Evolutionary conservation across 2,888 invertebrate species (phyloP).

Genomic region (Tinea trinotella): DNA sequence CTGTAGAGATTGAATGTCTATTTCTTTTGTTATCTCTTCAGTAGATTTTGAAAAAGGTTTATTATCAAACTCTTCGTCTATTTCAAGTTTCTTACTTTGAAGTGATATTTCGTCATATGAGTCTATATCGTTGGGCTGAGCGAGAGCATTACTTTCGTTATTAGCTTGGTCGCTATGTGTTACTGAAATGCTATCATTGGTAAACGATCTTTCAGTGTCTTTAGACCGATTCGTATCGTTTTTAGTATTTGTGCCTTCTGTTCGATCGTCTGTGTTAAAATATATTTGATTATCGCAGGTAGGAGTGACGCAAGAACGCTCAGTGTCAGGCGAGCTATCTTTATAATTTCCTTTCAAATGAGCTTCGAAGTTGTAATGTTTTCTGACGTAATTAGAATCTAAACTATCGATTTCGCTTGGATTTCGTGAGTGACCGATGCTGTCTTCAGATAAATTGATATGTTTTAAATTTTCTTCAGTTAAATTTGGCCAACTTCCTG

Average conservation of each 20-base stretch:
- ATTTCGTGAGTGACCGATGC: constrained; percentile 61
- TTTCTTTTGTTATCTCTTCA: constrained; percentile 32
- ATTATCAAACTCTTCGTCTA: constrained; percentile 27
- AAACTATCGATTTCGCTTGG: constrained; percentile 72
- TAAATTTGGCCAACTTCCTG: constrained; percentile 64
- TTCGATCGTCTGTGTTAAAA: constrained; percentile 51
- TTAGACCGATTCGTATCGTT: constrained; percentile 26
- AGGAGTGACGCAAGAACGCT: constrained; percentile 47
- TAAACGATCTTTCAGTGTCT: constrained; percentile 59
- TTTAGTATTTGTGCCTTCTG: constrained; percentile 21
- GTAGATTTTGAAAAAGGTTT: constrained; percentile 22
- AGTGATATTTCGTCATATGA: constrained; percentile 44
- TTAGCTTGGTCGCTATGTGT: constrained; percentile 48
- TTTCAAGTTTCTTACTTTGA: constrained; percentile 34
- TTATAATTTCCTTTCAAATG: constrained; percentile 52
- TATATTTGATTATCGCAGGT: constrained; percentile 53
- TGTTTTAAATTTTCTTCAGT: constrained; percentile 53
- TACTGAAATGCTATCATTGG: constrained; percentile 53
- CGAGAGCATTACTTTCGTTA: constrained; percentile 29
- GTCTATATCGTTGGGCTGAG: constrained; percentile 32
- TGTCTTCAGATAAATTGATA: constrained; percentile 60
- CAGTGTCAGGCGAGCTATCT: constrained; percentile 62
- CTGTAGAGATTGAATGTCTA: constrained; percentile 47
- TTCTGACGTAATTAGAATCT: constrained; percentile 72
- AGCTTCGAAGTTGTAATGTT: constrained; percentile 67